Percentiles rank a stretch among this genome's conserved stretches.
phyloP scores from a whole-genome alignment of 2,113 vertebrate species.

The Pedionomus torquatus region DNA sequence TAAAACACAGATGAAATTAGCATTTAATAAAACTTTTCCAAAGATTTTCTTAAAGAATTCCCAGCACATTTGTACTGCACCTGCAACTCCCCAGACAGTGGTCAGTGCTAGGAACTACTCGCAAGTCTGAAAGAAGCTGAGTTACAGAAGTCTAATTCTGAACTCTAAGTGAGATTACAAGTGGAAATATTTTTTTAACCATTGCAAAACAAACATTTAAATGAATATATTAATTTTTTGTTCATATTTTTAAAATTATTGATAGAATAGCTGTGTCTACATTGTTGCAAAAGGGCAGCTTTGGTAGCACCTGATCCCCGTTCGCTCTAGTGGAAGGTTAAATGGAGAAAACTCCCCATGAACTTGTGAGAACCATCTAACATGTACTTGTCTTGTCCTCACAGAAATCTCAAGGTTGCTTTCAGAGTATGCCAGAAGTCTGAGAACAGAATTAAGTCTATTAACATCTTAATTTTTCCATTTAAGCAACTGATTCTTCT shows the following conservation, averaged over 20 bases:
- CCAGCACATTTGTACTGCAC: not conserved
- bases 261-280: not conserved
- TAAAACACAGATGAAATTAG: not conserved
- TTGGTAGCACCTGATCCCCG: not conserved
- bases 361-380: not conserved
- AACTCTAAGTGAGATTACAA: not conserved
- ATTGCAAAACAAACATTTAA: not conserved
- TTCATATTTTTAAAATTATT: not conserved
- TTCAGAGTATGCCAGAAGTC: not conserved
- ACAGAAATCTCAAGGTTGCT: not conserved
- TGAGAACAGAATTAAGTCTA: not conserved
- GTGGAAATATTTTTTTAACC: not conserved
- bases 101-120: not conserved
- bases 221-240: not conserved
- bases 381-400: rapidly evolving
- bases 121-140: not conserved
- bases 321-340: not conserved
- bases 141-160: not conserved
- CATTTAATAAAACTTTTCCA: not conserved
- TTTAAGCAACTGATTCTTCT: not conserved
- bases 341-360: rapidly evolving
- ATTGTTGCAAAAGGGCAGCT: not conserved
- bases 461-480: not conserved
- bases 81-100: not conserved
- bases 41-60: not conserved